Evolutionary conservation across 2,888 invertebrate species (phyloP), one percentile per base, ranked within the genome.

Genomic region (Macrosoma leucophasiata): DNA sequence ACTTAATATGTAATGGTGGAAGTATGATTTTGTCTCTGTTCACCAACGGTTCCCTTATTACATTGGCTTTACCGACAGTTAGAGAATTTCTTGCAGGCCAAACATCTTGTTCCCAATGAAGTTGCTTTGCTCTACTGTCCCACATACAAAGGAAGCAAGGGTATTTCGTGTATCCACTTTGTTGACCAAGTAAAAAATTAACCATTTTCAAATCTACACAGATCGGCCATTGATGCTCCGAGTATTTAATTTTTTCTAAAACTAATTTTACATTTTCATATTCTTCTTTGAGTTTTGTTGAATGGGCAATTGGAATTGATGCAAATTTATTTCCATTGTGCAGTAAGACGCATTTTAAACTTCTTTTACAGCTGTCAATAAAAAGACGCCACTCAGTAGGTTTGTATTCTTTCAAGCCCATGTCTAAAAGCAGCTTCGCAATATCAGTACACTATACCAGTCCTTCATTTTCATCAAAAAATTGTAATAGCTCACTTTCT

Each of bases 181-280:
- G 38, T 30, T 39, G 42, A 7, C 36, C 42, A 9, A 42, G 10
- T 6, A 41, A 18, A 38, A 34, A 29, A 15, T 29, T 29, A 3
- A 35, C 29, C 24, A 35, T 35, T 25, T 35, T 25, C 4, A 29
- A 21, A 14, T 29, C 29, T 5, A 33, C 17, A 33, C 33, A 28
- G n/a, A n/a, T n/a, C n/a, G n/a, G n/a, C n/a, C n/a, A n/a, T n/a
- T n/a, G n/a, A n/a, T n/a, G n/a, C n/a, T n/a, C n/a, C n/a, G n/a
- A n/a, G n/a, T n/a, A n/a, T n/a, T n/a, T n/a, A n/a, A n/a, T n/a
- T n/a, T n/a, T n/a, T n/a, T n/a, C n/a, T n/a, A n/a, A n/a, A n/a
- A n/a, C n/a, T n/a, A 30, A 21, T 23, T 26, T 13, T n/a, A 36
- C 19, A 18, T 36, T 36, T 26, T 19, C 13, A 22, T 30, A 30